Base-by-base conservation (phyloP, 2,797 vertebrate genomes). In the Moxostoma hubbsi region DNA sequence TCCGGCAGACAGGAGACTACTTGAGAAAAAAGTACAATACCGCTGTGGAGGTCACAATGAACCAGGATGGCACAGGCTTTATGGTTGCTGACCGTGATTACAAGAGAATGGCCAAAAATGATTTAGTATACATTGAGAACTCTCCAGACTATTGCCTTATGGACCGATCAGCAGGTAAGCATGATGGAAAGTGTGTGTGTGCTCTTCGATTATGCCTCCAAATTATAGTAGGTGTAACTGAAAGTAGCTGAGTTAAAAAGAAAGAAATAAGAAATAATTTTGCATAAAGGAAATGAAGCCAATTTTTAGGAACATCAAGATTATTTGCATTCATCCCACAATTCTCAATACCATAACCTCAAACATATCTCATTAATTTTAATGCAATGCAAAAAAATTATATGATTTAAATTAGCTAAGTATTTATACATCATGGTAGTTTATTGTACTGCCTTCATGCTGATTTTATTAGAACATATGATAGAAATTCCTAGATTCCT, bases 71-170 rank as follows among this genome's bases (percentile, higher is more conserved):
- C 36, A 96, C 95, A 0, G 96, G 97, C 79, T 98, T 98, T 86
- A 96, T 92, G 1, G 96, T 97, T 85, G 95, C 96, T 16, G 96
- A 97, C 91, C 93, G 89, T 87, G 94, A 97, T 88, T 96, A 96
- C 88, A 94, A 94, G 84, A 95, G 94, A 81, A 96, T 94, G 89
- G 96, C 95, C 2, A 96, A 97, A 90, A 97, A 97, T 5, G 96
- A 99, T 84, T 90, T 99, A 55, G 97, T 99, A 55, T 99, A 96
- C 68, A 96, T 98, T n/a, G 98, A 99, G 90, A 97, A 96, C 89
- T 99, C 98, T 0, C 98, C 98, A 0, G 97, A 99, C 86, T 99
- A 99, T 89, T 99, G 98, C 45, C 92, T 97, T 83, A 92, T 95
- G 94, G 97, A 99, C 89, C 95, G 96, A 77, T 89, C 95, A 51